A percentile compares a stretch with the other conserved stretches of the same genome.
Conservation (phyloP, 2,888 invertebrate genomes). For the Actias luna region DNA sequence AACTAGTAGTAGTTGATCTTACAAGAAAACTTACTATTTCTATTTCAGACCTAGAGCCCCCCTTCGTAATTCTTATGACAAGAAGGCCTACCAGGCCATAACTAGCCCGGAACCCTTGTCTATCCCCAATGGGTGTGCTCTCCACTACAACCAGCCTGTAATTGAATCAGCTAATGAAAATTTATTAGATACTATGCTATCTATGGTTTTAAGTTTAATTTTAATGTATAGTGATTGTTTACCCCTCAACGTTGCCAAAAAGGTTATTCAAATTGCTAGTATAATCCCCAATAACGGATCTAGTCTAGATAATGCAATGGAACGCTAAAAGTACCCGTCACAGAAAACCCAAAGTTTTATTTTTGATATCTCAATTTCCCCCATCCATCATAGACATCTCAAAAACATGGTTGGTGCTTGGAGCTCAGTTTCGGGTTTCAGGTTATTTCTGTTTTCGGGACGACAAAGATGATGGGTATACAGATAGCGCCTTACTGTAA, state of each 20-base stretch:
- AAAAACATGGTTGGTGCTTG: too few relatives aligned
- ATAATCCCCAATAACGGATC: neutral
- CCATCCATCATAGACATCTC: neutral
- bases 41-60: neutral
- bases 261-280: neutral
- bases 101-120: neutral
- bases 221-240: conserved; percentile 1
- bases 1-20: too few relatives aligned
- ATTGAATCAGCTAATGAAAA: neutral
- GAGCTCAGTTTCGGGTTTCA: too few relatives aligned
- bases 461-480: too few relatives aligned
- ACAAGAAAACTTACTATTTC: neutral
- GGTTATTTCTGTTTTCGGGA: too few relatives aligned
- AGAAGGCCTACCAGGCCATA: neutral
- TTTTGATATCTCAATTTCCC: neutral
- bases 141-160: neutral
- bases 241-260: conserved; percentile 10
- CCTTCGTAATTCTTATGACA: neutral
- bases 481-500: too few relatives aligned
- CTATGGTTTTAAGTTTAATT: neutral
- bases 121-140: neutral
- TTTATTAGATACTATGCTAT: neutral
- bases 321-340: neutral
- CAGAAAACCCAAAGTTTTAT: neutral
- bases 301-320: neutral